These are phyloP conservation scores for Solenopsis invicta DNA, from an alignment of 1,140 invertebrate genomes.

Conservation along the genomic window DNA sequence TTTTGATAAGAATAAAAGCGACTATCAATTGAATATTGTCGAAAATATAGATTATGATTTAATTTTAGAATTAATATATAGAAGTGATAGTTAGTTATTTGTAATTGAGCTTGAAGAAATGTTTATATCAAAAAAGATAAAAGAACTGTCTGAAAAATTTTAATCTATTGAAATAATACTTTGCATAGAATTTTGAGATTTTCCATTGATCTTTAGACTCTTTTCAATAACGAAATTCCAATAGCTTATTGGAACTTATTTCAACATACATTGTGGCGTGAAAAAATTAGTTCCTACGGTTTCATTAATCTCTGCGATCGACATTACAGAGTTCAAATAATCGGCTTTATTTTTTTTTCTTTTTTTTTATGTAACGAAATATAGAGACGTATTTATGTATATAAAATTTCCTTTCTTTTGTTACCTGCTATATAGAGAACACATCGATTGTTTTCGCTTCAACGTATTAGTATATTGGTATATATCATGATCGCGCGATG, in stretches of 20 bases:
- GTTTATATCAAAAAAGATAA: not conserved
- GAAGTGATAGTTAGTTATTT: not conserved
- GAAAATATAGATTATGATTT: not conserved
- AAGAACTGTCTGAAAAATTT: constrained; percentile 8
- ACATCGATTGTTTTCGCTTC: constrained; percentile 14
- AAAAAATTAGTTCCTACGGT: not conserved
- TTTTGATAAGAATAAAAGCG: not conserved
- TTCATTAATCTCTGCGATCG: not conserved
- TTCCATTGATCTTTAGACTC: not conserved
- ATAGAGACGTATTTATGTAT: not conserved
- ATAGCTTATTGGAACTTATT: constrained; percentile 7
- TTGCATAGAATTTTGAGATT: constrained; percentile 12
- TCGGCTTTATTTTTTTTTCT: constrained; percentile 27
- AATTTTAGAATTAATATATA: constrained; percentile 23
- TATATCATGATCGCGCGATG: constrained; percentile 22
- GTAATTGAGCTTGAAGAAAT: not conserved
- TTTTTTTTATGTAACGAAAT: constrained; percentile 10
- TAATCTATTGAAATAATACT: constrained; percentile 3
- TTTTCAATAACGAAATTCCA: not conserved
- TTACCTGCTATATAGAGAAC: not conserved
- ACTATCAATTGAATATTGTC: not conserved
- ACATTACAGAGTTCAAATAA: not conserved
- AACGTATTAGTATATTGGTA: constrained; percentile 3
- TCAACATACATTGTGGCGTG: not conserved
- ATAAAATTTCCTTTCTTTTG: constrained; percentile 3